Conservation (phyloP, 2,888 invertebrate genomes). For the Latheticus oryzae region DNA sequence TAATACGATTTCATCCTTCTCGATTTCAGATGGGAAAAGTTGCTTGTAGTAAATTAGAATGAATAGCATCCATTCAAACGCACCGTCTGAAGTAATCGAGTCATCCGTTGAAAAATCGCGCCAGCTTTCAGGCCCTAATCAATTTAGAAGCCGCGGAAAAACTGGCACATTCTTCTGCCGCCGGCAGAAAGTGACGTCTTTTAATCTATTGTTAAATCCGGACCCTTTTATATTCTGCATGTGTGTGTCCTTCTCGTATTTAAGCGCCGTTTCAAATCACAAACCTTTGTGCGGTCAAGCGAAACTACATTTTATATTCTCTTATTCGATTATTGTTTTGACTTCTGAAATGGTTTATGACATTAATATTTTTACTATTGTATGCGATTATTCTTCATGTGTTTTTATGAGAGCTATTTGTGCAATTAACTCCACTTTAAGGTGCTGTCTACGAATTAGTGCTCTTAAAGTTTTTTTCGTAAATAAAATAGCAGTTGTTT, state of each 20-base stretch:
- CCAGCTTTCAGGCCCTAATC: slow-evolving; percentile 54
- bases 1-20: slow-evolving; percentile 51
- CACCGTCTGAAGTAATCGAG: slow-evolving; percentile 55
- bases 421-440: slow-evolving; percentile 2
- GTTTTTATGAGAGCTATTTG: slow-evolving; percentile 5
- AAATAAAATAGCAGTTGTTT: slow-evolving; percentile 53
- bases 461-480: slow-evolving; percentile 50
- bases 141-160: slow-evolving; percentile 53
- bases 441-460: slow-evolving; percentile 26
- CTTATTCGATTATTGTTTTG: slow-evolving; percentile 48
- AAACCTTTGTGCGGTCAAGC: slow-evolving; percentile 49
- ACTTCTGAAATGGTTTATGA: slow-evolving; percentile 43
- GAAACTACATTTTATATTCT: slow-evolving; percentile 50
- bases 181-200: slow-evolving; percentile 49
- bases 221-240: slow-evolving; percentile 49
- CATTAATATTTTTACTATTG: slow-evolving; percentile 1
- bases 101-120: slow-evolving; percentile 56
- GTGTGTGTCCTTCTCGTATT: slow-evolving; percentile 45
- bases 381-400: slow-evolving; percentile 1
- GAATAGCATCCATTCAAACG: slow-evolving; percentile 53
- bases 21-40: slow-evolving; percentile 42
- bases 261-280: slow-evolving; percentile 49
- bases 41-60: slow-evolving; percentile 54
- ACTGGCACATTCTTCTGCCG: slow-evolving; percentile 49
- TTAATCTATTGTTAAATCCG: slow-evolving; percentile 54